Evolutionary conservation across 2,888 invertebrate genomes (phyloP).

Genomic region (Calameuta idolon): DNA sequence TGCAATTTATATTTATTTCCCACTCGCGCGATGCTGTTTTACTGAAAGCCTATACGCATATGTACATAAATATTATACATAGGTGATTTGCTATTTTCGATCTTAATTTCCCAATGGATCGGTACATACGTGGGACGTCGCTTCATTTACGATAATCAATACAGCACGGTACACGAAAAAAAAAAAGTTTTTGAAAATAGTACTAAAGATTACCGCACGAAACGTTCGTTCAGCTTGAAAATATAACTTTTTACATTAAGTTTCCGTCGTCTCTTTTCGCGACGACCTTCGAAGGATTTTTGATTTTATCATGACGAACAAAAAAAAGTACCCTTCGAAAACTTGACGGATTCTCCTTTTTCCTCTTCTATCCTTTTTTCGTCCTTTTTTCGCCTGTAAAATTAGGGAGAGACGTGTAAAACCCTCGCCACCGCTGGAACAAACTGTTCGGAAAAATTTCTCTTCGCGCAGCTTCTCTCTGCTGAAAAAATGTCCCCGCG

Average conservation of each 20-base stretch:
- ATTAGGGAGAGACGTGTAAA: neutral
- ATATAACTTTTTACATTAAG: neutral
- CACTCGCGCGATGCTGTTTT: neutral
- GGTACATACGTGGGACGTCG: neutral
- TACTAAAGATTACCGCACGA: neutral
- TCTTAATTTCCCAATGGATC: neutral
- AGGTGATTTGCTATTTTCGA: too few species aligned
- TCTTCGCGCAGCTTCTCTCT: neutral
- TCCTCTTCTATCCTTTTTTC: constrained; percentile 12
- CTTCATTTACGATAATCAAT: neutral
- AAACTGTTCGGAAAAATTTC: neutral
- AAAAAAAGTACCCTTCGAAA: neutral
- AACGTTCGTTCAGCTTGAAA: neutral
- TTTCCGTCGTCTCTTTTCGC: neutral
- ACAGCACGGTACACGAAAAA: neutral
- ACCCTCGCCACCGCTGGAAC: neutral
- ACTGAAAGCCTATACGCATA: neutral
- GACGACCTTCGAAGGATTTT: neutral
- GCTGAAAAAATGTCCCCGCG: neutral
- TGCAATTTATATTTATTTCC: neutral
- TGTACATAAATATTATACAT: neutral
- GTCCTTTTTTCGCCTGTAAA: neutral
- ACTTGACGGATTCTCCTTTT: neutral
- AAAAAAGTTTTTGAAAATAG: neutral
- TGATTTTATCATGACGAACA: neutral